phyloP scores from a whole-genome alignment of 2,888 invertebrate species.

The Tillus elongatus region DNA sequence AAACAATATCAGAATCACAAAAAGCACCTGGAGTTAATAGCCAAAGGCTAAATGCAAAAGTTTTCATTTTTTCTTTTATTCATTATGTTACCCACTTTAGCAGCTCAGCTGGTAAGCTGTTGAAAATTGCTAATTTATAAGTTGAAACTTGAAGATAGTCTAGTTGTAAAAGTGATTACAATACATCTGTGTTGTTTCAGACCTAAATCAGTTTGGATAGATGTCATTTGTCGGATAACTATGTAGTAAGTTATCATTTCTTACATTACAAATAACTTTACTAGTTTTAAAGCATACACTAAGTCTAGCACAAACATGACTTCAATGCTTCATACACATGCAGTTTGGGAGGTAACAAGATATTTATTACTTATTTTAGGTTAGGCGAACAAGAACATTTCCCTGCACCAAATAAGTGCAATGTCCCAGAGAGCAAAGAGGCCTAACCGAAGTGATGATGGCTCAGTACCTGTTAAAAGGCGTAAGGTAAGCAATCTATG shows the following conservation, averaged over 20 bases:
- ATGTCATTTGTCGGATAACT: slow-evolving; percentile 43
- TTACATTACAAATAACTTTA: too few species aligned
- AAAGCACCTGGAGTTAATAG: not conserved
- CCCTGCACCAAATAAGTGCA: slow-evolving; percentile 40
- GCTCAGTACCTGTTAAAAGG: slow-evolving; percentile 62
- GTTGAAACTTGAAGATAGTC: too few species aligned
- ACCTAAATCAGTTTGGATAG: too few species aligned
- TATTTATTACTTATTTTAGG: slow-evolving; percentile 29
- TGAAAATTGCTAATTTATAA: too few species aligned
- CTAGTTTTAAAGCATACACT: too few species aligned
- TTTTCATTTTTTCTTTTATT: too few species aligned
- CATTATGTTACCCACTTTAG: too few species aligned
- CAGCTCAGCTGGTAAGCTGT: too few species aligned
- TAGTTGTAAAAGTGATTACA: too few species aligned
- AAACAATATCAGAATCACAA: not conserved
- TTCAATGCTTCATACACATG: too few species aligned
- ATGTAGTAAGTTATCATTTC: slow-evolving; percentile 56
- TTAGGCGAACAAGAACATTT: slow-evolving; percentile 33
- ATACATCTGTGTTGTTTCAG: too few species aligned
- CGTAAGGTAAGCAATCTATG: slow-evolving; percentile 56
- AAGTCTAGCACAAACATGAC: too few species aligned
- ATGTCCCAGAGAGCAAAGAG: slow-evolving; percentile 74
- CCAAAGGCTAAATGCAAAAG: not conserved
- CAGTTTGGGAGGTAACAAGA: not conserved
- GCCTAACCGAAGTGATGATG: slow-evolving; percentile 61